A percentile compares a stretch with the other conserved stretches of the same genome.
Evolutionary conservation across 2,113 vertebrate genomes (phyloP).

Genomic region (Tragelaphus scriptus): DNA sequence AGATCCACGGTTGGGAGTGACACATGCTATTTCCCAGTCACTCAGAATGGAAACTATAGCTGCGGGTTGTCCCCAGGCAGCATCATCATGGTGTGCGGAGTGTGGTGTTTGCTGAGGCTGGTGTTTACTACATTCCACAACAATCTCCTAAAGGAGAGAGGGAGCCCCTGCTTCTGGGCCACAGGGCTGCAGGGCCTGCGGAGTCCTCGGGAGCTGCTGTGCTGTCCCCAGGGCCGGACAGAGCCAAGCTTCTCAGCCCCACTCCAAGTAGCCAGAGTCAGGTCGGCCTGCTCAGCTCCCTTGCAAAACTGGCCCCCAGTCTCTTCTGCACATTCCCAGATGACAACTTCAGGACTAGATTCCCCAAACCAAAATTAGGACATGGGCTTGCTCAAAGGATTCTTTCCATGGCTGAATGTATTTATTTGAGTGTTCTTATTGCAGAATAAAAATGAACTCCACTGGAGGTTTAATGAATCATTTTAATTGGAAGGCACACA

Average conservation of each 20-base stretch:
- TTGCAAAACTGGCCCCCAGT: not conserved
- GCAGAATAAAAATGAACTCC: conserved; percentile 17
- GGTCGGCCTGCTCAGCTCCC: not conserved
- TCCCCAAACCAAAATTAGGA: conserved; percentile 3
- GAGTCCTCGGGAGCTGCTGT: fast-evolving
- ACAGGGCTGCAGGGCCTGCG: not conserved
- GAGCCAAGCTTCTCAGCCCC: not conserved
- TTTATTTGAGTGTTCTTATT: conserved; percentile 43
- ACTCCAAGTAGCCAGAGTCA: not conserved
- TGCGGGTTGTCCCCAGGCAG: not conserved
- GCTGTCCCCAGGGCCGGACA: not conserved
- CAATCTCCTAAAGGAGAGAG: not conserved
- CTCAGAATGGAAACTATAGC: not conserved
- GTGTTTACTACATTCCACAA: not conserved
- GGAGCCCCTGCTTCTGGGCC: not conserved
- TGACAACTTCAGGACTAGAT: not conserved
- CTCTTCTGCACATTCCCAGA: not conserved
- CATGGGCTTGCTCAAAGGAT: not conserved
- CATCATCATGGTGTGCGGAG: fast-evolving
- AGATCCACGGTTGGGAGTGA: not conserved
- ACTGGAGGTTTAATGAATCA: not conserved
- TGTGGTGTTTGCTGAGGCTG: not conserved
- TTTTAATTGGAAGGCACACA: conserved; percentile 11
- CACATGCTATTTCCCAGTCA: not conserved
- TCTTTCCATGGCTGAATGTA: not conserved